Evolutionary conservation across 2,888 invertebrate species (phyloP).

Genomic region (Drosophila nigricruria): DNA sequence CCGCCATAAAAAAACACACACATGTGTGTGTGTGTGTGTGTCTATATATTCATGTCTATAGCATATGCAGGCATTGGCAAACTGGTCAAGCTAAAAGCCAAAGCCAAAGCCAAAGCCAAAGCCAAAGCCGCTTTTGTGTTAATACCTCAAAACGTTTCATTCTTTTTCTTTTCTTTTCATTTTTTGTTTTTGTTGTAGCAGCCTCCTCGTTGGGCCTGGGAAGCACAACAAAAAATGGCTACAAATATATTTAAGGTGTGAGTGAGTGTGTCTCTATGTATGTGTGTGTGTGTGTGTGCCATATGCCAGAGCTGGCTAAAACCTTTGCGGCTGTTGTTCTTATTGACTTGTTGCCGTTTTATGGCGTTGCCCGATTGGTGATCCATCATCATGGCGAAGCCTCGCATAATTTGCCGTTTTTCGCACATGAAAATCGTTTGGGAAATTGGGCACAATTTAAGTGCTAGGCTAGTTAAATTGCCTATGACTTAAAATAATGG

Average conservation of each 20-base stretch:
- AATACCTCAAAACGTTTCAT: conserved; percentile 72
- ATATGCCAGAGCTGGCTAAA: conserved; percentile 58
- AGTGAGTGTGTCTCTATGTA: conserved; percentile 19
- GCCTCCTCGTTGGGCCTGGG: conserved; percentile 38
- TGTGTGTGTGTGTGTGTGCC: conserved; percentile 39
- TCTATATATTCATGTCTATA: conserved; percentile 6
- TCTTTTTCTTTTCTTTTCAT: conserved; percentile 24
- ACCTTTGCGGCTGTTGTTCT: conserved; percentile 58
- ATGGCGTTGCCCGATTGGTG: conserved; percentile 85
- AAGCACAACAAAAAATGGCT: conserved; percentile 70
- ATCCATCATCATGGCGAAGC: conserved; percentile 84
- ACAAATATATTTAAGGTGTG: conserved; percentile 61
- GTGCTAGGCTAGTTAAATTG: conserved; percentile 39
- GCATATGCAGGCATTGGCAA: conserved; percentile 30
- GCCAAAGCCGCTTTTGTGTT: conserved; percentile 78
- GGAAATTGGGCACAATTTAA: conserved; percentile 61
- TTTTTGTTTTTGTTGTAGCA: conserved; percentile 1
- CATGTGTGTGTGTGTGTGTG: conserved; percentile 8
- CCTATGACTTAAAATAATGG: conserved; percentile 43
- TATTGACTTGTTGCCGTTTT: conserved; percentile 78
- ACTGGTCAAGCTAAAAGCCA: conserved; percentile 67
- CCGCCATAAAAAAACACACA: conserved; percentile 78
- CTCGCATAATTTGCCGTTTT: conserved; percentile 72
- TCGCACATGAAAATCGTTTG: conserved; percentile 65
- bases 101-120: conserved; percentile 26